A percentile compares a stretch with the other conserved stretches of the same genome.
Conservation (phyloP, 2,888 invertebrate species). For the Netelia virgata region DNA sequence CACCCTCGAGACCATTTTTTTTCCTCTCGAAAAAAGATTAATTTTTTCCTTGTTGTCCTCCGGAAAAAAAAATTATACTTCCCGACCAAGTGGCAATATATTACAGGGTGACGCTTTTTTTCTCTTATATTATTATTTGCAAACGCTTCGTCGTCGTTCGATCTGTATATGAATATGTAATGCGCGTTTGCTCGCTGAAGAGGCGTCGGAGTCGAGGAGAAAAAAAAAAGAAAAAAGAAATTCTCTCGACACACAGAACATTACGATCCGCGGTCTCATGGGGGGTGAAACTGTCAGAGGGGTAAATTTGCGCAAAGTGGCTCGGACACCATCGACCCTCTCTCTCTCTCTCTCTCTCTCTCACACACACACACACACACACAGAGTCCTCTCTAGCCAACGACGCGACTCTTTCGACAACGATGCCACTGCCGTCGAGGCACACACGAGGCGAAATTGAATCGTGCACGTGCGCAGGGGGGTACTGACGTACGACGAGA, state of each 20-base stretch:
- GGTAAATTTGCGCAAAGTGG: slow-evolving; percentile 61
- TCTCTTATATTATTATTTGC: slow-evolving; percentile 16
- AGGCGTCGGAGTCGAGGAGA: slow-evolving; percentile 38
- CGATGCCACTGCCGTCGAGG: slow-evolving; percentile 53
- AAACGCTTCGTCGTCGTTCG: slow-evolving; percentile 47
- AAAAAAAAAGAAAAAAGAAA: slow-evolving; percentile 10
- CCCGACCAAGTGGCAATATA: neutral
- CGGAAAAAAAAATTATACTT: slow-evolving; percentile 22
- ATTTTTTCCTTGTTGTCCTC: slow-evolving; percentile 34
- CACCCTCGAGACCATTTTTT: slow-evolving; percentile 27
- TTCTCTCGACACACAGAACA: neutral
- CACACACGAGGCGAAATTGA: slow-evolving; percentile 68
- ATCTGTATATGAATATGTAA: slow-evolving; percentile 62
- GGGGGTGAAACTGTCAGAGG: slow-evolving; percentile 57
- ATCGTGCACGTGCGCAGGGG: slow-evolving; percentile 71
- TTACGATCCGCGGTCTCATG: neutral
- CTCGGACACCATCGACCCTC: slow-evolving; percentile 11
- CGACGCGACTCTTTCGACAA: slow-evolving; percentile 26
- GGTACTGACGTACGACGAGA: slow-evolving; percentile 55
- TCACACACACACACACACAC: too few species aligned
- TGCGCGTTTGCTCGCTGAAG: slow-evolving; percentile 29
- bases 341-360: neutral
- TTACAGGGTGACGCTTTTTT: slow-evolving; percentile 43
- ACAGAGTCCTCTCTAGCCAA: neutral
- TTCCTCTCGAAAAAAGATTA: neutral